Percentiles rank a stretch among this genome's conserved stretches.
phyloP scores from a whole-genome alignment of 2,113 vertebrate genomes.

The Hemibagrus wyckioides region DNA sequence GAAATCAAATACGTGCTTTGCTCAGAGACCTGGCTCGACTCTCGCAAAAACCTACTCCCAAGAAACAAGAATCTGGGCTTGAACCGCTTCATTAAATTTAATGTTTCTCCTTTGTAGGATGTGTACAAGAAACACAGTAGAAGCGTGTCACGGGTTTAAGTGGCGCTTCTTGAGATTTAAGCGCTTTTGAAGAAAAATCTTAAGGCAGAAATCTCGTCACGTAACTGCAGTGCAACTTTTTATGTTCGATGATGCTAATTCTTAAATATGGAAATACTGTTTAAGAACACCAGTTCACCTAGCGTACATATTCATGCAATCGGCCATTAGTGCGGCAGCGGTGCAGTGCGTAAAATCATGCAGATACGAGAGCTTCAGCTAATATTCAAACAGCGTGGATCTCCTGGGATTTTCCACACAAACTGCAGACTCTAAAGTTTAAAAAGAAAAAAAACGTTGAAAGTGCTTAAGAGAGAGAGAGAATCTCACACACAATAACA shows the following conservation, averaged over 20 bases:
- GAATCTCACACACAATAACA: neutral
- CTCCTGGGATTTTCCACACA: neutral
- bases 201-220: neutral
- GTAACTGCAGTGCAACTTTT: neutral
- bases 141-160: neutral
- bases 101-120: neutral
- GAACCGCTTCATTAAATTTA: conserved; percentile 16
- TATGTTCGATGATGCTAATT: neutral
- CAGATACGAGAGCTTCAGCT: neutral
- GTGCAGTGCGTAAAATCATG: neutral
- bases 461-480: neutral
- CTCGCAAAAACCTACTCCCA: conserved; percentile 15
- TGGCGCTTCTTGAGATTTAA: neutral
- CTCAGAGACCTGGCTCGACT: conserved; percentile 31
- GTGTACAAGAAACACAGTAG: neutral
- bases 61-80: conserved; percentile 38
- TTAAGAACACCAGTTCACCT: neutral
- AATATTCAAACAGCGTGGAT: neutral
- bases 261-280: neutral
- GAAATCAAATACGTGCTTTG: conserved; percentile 43
- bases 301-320: neutral
- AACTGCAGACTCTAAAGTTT: neutral
- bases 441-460: neutral
- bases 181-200: neutral
- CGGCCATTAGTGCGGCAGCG: neutral